These are phyloP conservation scores for Paragorgia papillata DNA, from an alignment of 92 coral and sea anemone genomes.

Conservation along the genomic window DNA sequence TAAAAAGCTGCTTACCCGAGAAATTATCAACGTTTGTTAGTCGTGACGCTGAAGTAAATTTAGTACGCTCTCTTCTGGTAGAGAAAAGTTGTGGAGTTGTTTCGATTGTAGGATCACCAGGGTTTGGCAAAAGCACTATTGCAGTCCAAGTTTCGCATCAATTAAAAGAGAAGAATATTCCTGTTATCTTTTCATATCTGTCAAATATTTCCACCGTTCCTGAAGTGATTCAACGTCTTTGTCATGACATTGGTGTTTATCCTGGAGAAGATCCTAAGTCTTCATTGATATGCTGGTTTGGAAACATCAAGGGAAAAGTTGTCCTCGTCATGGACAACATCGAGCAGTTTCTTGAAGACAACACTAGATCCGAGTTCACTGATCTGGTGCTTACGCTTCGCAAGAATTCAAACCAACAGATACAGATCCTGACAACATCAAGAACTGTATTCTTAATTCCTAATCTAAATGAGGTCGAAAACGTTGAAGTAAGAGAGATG, in stretches of 20 bases:
- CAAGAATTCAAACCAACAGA: conserved; percentile 4
- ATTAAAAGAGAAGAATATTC: no score
- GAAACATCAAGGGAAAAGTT: conserved; percentile 6
- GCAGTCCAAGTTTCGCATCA: conserved; percentile 8
- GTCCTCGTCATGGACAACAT: conserved; percentile 1
- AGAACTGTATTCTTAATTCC: not conserved
- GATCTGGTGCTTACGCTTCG: not conserved
- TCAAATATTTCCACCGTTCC: not conserved
- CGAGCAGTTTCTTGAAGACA: conserved; percentile 1
- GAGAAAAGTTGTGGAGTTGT: conserved; percentile 19
- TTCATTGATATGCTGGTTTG: conserved; percentile 4
- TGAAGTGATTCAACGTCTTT: not conserved
- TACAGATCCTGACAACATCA: conserved; percentile 20
- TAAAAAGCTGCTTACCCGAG: conserved; percentile 24
- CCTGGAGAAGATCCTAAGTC: conserved; percentile 23
- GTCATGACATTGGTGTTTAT: conserved; percentile 16
- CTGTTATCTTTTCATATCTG: conserved; percentile 2
- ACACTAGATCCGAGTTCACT: not conserved
- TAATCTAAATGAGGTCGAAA: no score
- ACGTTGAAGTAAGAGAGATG: no score
- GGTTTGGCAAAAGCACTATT: conserved; percentile 36
- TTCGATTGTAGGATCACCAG: conserved; percentile 20
- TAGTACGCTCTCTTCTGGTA: not conserved
- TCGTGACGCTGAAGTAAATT: conserved; percentile 5
- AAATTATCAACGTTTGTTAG: conserved; percentile 6